phyloP scores from a whole-genome alignment of 2,113 vertebrate genomes.

The Morone chrysops region DNA sequence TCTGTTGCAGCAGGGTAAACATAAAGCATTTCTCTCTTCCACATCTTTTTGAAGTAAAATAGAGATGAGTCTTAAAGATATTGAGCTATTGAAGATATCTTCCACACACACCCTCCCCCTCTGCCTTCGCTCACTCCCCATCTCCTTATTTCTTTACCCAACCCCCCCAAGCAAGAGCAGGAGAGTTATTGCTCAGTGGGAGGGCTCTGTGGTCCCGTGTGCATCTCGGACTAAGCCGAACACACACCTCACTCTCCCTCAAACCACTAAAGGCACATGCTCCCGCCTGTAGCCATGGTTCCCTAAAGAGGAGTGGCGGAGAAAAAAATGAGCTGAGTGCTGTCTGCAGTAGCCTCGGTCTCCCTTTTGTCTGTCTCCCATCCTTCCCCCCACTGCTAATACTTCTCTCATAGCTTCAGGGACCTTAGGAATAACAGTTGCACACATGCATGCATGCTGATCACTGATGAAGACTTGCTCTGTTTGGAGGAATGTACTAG shows the following conservation, averaged over 20 bases:
- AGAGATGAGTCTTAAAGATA: conserved; percentile 13
- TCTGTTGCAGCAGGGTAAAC: conserved; percentile 17
- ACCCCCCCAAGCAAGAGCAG: conserved; percentile 22
- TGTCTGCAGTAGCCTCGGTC: conserved; percentile 57
- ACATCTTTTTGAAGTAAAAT: conserved; percentile 8
- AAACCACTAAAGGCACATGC: conserved; percentile 65
- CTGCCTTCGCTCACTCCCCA: neutral
- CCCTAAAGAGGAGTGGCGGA: conserved; percentile 59
- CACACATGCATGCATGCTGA: conserved; percentile 40
- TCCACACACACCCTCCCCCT: conserved; percentile 19
- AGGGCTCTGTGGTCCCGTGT: conserved; percentile 42
- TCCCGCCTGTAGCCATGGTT: conserved; percentile 73
- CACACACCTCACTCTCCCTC: conserved; percentile 62
- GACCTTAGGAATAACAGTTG: conserved; percentile 54
- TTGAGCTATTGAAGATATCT: conserved; percentile 3
- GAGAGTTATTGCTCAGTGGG: conserved; percentile 56
- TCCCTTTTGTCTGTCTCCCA: conserved; percentile 61
- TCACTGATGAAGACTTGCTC: conserved; percentile 34
- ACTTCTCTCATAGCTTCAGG: conserved; percentile 58
- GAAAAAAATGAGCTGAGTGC: conserved; percentile 70
- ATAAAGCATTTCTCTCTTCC: neutral
- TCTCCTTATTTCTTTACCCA: conserved; percentile 35
- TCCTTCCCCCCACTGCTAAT: conserved; percentile 48
- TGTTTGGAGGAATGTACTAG: conserved; percentile 33
- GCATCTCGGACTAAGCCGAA: conserved; percentile 43